Conservation (phyloP, 2,888 invertebrate genomes). For the Ichneumoninae sp. region DNA sequence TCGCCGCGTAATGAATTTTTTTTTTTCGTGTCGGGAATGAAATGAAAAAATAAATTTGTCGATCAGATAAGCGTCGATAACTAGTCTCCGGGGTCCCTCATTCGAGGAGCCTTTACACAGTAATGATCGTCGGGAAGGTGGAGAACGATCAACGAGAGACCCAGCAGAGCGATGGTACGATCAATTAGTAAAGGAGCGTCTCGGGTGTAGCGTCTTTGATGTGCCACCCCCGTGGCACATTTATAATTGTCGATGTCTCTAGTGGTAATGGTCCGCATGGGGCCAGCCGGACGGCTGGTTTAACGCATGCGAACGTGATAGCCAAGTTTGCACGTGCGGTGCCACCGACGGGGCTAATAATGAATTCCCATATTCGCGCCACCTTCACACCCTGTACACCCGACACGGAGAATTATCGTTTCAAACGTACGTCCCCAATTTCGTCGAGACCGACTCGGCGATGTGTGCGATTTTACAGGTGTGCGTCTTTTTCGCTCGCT, state of each 20-base stretch:
- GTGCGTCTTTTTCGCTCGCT: conserved; percentile 1
- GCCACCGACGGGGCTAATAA: conserved; percentile 16
- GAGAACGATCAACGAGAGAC: conserved; percentile 20
- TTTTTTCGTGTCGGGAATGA: not conserved
- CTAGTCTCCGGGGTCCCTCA: not conserved
- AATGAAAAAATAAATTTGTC: not conserved
- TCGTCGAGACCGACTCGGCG: conserved; percentile 21
- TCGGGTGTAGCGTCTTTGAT: not conserved
- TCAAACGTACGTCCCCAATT: conserved; percentile 13
- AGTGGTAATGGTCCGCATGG: conserved; percentile 21
- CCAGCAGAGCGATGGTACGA: conserved; percentile 2
- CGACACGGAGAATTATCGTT: conserved; percentile 21
- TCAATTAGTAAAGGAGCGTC: conserved; percentile 14
- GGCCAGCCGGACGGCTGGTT: not conserved
- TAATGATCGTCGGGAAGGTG: not conserved
- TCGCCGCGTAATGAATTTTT: not conserved
- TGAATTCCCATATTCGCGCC: not conserved
- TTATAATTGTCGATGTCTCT: conserved; percentile 5
- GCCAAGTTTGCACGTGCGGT: not conserved
- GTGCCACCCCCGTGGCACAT: not conserved
- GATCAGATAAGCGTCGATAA: not conserved
- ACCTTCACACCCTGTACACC: not conserved
- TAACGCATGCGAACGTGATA: conserved; percentile 4
- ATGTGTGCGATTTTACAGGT: not conserved
- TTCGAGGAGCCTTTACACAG: not conserved